Conservation (phyloP, 2,888 invertebrate genomes). For the Oligia strigilis region DNA sequence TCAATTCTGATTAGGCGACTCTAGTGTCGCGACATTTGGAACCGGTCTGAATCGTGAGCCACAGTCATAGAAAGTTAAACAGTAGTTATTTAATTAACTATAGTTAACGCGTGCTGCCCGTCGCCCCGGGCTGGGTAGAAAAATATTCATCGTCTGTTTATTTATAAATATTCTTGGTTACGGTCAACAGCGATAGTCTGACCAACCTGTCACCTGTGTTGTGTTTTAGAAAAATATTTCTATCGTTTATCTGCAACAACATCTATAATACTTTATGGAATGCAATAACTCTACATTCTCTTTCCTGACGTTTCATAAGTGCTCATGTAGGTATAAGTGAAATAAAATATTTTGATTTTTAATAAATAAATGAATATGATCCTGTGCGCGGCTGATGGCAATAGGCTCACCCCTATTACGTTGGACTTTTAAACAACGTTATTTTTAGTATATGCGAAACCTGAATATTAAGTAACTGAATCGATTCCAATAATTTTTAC, state of each 20-base stretch:
- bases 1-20: constrained; percentile 13
- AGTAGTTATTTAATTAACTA: constrained; percentile 65
- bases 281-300: neutral
- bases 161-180: constrained; percentile 43
- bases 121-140: constrained; percentile 37
- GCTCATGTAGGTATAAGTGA: too few relatives aligned
- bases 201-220: constrained; percentile 34
- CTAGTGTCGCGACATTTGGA: constrained; percentile 32
- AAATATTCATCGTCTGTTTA: constrained; percentile 45
- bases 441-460: too few relatives aligned
- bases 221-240: constrained; percentile 25
- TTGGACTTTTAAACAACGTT: too few relatives aligned
- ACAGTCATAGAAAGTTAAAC: constrained; percentile 67
- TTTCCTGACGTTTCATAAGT: too few relatives aligned
- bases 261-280: neutral
- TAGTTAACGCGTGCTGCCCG: constrained; percentile 62
- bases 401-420: too few relatives aligned
- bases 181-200: constrained; percentile 21
- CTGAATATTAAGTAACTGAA: too few relatives aligned
- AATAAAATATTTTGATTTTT: too few relatives aligned
- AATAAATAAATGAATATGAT: neutral
- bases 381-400: too few relatives aligned
- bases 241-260: constrained; percentile 4
- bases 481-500: too few relatives aligned
- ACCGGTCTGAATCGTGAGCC: constrained; percentile 63